A percentile compares a stretch with the other conserved stretches of the same genome.
Evolutionary conservation across 2,113 vertebrate species (phyloP).

Genomic region (Apodemus sylvaticus): DNA sequence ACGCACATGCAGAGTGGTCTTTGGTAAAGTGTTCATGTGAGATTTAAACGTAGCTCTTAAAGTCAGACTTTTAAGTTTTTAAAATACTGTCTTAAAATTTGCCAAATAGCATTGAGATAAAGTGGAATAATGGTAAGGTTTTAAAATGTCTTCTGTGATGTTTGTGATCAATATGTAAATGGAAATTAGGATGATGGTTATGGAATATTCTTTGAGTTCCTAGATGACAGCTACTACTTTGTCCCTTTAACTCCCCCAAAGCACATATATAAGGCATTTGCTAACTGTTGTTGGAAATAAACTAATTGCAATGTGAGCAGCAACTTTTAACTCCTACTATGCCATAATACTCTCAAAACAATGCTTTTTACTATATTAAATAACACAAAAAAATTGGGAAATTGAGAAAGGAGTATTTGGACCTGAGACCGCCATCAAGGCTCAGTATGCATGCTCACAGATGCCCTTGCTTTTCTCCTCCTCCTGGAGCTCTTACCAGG

Average conservation of each 20-base stretch:
- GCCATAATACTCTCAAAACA: neutral
- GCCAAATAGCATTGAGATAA: constrained; percentile 11
- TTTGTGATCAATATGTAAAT: neutral
- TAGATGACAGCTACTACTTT: neutral
- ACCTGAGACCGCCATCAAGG: neutral
- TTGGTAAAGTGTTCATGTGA: constrained; percentile 76
- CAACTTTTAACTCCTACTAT: neutral
- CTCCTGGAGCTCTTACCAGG: neutral
- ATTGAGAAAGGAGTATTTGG: neutral
- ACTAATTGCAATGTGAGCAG: constrained; percentile 41
- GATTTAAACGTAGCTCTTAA: constrained; percentile 44
- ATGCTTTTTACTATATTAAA: neutral
- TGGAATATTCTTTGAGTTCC: neutral
- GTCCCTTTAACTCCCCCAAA: neutral
- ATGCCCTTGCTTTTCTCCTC: neutral
- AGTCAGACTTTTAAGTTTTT: neutral
- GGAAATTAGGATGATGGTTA: neutral
- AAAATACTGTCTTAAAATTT: constrained; percentile 42
- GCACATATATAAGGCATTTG: constrained; percentile 50
- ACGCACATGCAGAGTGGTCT: constrained; percentile 79
- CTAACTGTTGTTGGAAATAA: neutral
- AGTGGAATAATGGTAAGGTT: neutral
- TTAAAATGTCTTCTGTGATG: neutral
- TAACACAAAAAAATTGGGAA: neutral
- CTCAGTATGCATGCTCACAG: neutral